Percentiles rank a stretch among this genome's conserved stretches.
Evolutionary conservation across 1,140 invertebrate species (phyloP).

Genomic region (Heterodera carotae): DNA sequence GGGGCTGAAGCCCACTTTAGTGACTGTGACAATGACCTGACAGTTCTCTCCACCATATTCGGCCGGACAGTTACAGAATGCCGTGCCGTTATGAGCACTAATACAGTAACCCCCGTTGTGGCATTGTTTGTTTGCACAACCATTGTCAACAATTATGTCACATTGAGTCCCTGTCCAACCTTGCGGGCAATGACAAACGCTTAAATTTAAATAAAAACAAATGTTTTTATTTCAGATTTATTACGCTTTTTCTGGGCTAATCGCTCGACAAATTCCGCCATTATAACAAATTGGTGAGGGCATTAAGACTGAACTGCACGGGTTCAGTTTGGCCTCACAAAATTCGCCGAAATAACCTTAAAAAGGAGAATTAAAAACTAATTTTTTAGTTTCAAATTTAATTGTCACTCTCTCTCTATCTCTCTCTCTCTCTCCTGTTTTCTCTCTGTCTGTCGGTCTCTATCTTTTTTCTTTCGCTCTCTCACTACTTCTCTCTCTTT

Average conservation of each 20-base stretch:
- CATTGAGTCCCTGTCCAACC: conserved; percentile 23
- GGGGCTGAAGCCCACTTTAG: too few relatives aligned
- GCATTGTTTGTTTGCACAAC: conserved; percentile 14
- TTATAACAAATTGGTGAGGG: conserved; percentile 1
- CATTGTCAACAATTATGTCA: background rate
- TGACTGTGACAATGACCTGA: too few relatives aligned
- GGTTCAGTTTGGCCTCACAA: conserved; percentile 15
- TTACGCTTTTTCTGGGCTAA: background rate
- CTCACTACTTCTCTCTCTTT: too few relatives aligned
- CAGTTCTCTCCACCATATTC: conserved; percentile 26
- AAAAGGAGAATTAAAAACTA: too few relatives aligned
- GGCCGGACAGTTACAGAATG: conserved; percentile 24
- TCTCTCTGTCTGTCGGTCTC: too few relatives aligned
- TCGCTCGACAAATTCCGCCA: conserved; percentile 20
- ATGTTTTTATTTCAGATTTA: background rate
- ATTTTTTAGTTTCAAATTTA: background rate
- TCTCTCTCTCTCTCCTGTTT: too few relatives aligned
- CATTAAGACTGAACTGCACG: conserved; percentile 20
- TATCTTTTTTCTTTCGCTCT: too few relatives aligned
- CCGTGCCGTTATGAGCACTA: background rate
- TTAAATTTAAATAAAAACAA: background rate
- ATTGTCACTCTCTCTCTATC: too few relatives aligned
- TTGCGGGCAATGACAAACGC: conserved; percentile 1
- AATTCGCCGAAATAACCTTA: conserved; percentile 31
- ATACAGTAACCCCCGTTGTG: conserved; percentile 13